Base-by-base conservation (phyloP, 2,113 vertebrate genomes). In the Dipodomys merriami region DNA sequence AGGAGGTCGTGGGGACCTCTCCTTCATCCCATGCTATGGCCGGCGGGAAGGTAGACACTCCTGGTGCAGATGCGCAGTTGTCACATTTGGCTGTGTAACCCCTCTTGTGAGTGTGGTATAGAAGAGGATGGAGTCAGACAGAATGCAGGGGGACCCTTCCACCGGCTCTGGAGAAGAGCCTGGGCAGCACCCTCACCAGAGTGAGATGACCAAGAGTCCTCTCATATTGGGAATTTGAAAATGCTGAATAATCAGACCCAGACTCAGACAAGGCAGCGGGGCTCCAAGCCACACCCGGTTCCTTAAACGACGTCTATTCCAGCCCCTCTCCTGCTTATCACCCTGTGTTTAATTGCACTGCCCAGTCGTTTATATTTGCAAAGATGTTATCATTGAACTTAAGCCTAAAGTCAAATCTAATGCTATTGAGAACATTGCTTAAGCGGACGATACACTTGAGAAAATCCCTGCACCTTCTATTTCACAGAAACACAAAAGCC, bases 391-490 rank as follows among this genome's bases (percentile, higher is more conserved):
- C 30, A 49, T 67, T 87, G 71, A 79, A 83, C 53, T 92, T 93
- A 93, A 84, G 89, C 15, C 19, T 91, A 57, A 93, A 94, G 91
- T 83, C 64, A 84, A 86, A 83, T 83, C 5, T 72, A 44, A 76
- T 25, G 73, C 49, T 71, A 94, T 73, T 89, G 62, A 91, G 19
- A 67, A 86, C 86, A 78, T 57, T 27, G 53, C 53, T 57, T 13
- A 18, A 13, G 53, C 15, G 4, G 53, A 13, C 53, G 2, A 15
- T 5, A 57, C 53, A 57, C 49, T 53, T 53, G 7, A 53, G 12
- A 53, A 53, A 53, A 53, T 53, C 49, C 49, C 49, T 53, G 8
- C 49, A 53, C 11, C 35, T 78, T 96, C 25, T 80, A 74, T 82
- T 74, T 78, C 69, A 71, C 74, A 18, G 49, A 88, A 88, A 81